Evolutionary conservation across 2,113 vertebrate genomes (phyloP), one percentile per base, ranked within the genome.

Genomic region (Eclectus roratus): DNA sequence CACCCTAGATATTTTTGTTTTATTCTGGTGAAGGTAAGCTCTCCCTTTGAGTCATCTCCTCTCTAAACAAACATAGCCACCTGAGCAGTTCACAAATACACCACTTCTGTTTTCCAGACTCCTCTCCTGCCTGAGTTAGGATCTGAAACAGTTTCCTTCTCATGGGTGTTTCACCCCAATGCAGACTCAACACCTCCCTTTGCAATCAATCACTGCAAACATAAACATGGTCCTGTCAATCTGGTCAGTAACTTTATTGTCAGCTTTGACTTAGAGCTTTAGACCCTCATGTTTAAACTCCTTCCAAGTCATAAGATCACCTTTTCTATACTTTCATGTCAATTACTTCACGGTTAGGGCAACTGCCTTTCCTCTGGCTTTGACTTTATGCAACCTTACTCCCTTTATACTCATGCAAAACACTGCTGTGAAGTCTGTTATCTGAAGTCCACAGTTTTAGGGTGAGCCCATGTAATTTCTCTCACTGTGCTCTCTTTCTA

Each of bases 101-200:
- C 31, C 5, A 25, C 13, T 43, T 85, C 24, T 74, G 23, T 39
- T 74, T 88, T 35, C 44, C n/a, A 65, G 29, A 65, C 14, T 35
- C 8, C 9, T 61, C 10, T 88, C 35, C 56, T 61, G 13, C 24
- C 28, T 28, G 11, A 52, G 11, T 17, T 20, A 35, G 52, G 43
- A 55, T 58, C 35, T 80, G 41, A 90, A 37, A 7, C 52, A 13
- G 29, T 61, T 33, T 49, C 27, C 33, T 44, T 49, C 88, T 43
- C 1, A 0, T 2, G 29, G 13, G 2, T 64, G 17, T 43, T 17
- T 60, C 6, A 2, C 7, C 50, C 7, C 35, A 4, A 2, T 9
- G 35, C n/a, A 72, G 43, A 29, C 29, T 28, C 46, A 46, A 13
- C 31, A 18, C 15, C 17, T 41, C 21, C 37, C 10, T 77, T 41